Base-by-base conservation (phyloP, 2,113 vertebrate genomes). In the Hyla sarda region DNA sequence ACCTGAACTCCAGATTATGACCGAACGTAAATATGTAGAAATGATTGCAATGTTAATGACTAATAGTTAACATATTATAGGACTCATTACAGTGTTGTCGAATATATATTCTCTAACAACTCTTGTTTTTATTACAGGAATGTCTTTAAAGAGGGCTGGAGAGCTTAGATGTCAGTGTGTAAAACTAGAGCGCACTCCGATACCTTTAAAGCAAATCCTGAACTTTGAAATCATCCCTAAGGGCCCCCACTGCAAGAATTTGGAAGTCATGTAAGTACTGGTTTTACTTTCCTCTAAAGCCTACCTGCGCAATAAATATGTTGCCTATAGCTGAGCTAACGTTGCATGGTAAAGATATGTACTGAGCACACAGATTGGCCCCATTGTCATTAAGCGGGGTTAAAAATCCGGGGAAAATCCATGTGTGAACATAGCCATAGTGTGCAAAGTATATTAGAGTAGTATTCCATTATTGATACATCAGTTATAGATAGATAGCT, bases 181-280 rank as follows among this genome's bases (percentile, higher is more conserved):
- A 67, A 71, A 56, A 11, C 54, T 54, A 17, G 34, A 80, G 13
- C 34, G 80, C 23, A 45, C 56, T 6, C 1, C 84, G 25, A 89
- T 90, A 85, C 28, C 81, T 23, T 79, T 67, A 2, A 88, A 79
- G 4, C 78, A 23, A 58, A 83, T 90, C 71, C 48, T 87, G 5
- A 84, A 85, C 32, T 13, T 91, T 21, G 87, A 90, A 50, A 2
- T 90, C 28, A 17, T 91, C 7, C 60, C 83, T n/a, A 86, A 87
- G 56, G 89, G 90, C 0, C 88, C 88, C 6, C 90, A 91, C 76
- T 89, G 89, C 69, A 82, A 73, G 5, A 28, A 87, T 62, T 48
- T 87, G 11, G 89, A 90, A 34, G 84, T 92, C 72, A 90, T 90
- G 90, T 90, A 87, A 88, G 89, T 91, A 77, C 34, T n/a, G 52